A percentile compares a stretch with the other conserved stretches of the same genome.
phyloP scores from a whole-genome alignment of 2,797 vertebrate genomes.

The Acrossocheilus wenchowensis region DNA sequence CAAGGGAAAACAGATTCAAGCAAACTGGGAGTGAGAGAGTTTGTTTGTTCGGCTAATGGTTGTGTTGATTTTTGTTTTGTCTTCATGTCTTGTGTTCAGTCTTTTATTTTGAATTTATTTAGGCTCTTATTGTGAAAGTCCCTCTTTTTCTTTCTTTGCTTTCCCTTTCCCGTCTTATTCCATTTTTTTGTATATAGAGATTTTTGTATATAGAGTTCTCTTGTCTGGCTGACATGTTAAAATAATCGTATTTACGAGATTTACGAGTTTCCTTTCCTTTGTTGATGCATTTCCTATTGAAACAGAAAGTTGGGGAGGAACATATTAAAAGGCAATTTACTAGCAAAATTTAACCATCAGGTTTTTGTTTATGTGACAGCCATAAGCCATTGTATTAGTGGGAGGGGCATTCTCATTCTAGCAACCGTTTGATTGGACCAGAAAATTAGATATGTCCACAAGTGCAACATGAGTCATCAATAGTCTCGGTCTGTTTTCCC shows the following conservation, averaged over 20 bases:
- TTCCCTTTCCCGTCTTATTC: neutral
- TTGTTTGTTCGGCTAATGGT: neutral
- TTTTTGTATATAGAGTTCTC: neutral
- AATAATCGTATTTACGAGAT: neutral
- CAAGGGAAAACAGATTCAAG: neutral
- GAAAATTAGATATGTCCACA: neutral
- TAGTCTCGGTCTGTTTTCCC: neutral
- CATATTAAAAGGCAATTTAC: neutral
- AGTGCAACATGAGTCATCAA: neutral
- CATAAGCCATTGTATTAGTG: neutral
- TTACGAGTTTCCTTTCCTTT: neutral
- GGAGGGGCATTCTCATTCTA: neutral
- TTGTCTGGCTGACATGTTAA: neutral
- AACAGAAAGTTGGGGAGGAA: neutral
- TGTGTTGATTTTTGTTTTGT: conserved; percentile 16
- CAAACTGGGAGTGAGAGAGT: neutral
- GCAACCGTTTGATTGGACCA: neutral
- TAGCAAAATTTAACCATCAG: neutral
- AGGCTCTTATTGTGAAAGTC: neutral
- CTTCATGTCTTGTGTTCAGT: neutral
- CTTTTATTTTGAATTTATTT: conserved; percentile 17
- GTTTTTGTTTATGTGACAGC: neutral
- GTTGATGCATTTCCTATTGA: neutral
- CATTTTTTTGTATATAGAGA: neutral
- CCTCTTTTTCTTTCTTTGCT: neutral